A percentile compares a stretch with the other conserved stretches of the same genome.
phyloP scores from a whole-genome alignment of 2,888 invertebrate genomes.

The Eulithis prunata region DNA sequence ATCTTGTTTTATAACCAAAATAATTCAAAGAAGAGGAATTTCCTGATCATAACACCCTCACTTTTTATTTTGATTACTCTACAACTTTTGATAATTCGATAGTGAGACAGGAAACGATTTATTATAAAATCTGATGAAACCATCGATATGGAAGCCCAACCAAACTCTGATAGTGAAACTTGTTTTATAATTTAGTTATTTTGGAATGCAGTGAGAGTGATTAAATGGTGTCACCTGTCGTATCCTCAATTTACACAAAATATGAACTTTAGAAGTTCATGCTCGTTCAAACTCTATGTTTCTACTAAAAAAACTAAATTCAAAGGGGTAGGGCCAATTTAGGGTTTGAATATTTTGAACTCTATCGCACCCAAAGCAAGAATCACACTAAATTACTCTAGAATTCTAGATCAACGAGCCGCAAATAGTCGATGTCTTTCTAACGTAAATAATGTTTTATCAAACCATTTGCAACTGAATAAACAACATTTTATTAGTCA shows the following conservation, averaged over 20 bases:
- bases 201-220: conserved; percentile 46
- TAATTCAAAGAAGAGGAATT: background rate
- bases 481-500: no score
- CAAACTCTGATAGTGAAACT: conserved; percentile 42
- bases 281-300: no score
- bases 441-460: no score
- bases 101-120: conserved; percentile 73
- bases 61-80: conserved; percentile 32
- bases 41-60: conserved; percentile 12
- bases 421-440: no score
- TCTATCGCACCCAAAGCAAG: no score
- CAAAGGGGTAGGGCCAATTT: background rate
- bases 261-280: no score
- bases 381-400: no score
- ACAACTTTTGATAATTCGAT: conserved; percentile 56
- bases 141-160: conserved; percentile 60
- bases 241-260: conserved; percentile 16
- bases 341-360: no score
- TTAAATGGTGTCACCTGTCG: conserved; percentile 24
- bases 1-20: background rate
- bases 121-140: conserved; percentile 73
- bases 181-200: conserved; percentile 44
- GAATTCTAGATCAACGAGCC: no score
- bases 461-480: no score
- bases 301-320: background rate